A percentile compares a stretch with the other conserved stretches of the same genome.
These are phyloP conservation scores for Sciurus carolinensis DNA, from an alignment of 2,797 vertebrate species.

Conservation along the genomic window DNA sequence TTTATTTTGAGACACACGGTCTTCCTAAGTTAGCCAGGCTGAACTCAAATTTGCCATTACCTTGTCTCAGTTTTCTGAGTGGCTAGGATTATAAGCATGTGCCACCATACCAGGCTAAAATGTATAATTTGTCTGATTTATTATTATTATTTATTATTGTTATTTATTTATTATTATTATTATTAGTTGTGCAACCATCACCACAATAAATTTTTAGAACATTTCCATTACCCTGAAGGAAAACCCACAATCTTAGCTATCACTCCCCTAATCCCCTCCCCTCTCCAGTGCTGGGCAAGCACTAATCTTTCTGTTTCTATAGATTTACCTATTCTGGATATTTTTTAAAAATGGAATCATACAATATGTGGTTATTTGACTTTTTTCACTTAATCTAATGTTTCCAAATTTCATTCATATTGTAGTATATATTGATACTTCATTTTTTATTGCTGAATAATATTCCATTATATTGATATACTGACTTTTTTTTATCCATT, in stretches of 20 bases:
- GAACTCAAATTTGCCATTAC: too few species aligned
- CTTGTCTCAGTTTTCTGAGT: too few species aligned
- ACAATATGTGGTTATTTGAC: background rate
- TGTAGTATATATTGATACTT: background rate
- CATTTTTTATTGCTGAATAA: background rate
- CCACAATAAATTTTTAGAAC: slow-evolving; percentile 25
- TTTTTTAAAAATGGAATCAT: background rate
- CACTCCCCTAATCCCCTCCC: background rate
- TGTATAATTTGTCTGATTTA: background rate
- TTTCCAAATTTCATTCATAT: background rate
- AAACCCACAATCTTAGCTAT: background rate
- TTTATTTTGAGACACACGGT: too few species aligned
- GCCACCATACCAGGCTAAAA: too few species aligned
- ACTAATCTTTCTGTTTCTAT: background rate
- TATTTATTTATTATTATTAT: background rate
- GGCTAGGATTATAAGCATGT: too few species aligned
- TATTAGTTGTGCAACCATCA: background rate
- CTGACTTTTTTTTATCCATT: background rate
- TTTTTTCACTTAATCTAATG: slow-evolving; percentile 28
- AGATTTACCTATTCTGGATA: background rate
- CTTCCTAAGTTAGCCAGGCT: too few species aligned
- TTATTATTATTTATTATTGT: background rate
- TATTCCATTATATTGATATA: background rate
- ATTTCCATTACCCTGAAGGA: background rate
- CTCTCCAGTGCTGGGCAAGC: background rate